Base-by-base conservation (phyloP, 2,113 vertebrate species). In the Puffinus mauretanicus region DNA sequence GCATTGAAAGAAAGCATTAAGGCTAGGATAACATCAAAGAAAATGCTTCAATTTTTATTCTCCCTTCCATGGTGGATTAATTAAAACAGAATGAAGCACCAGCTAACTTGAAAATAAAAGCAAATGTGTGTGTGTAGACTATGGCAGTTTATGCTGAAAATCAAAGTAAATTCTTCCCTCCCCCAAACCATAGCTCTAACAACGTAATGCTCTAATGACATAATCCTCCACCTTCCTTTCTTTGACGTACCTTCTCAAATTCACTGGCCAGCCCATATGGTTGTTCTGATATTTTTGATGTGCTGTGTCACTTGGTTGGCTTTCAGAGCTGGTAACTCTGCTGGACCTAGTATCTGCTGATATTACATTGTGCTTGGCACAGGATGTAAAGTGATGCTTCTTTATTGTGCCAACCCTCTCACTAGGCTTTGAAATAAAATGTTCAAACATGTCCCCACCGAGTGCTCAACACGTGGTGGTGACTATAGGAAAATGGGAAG, bases 391-490 rank as follows among this genome's bases (percentile, higher is more conserved):
- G 81, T 44, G 60, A 86, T 94, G 71, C 93, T 96, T 16, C 58
- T 92, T 91, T 88, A 94, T 96, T 96, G 92, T 86, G 83, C 93
- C 86, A 96, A 73, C 54, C 32, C 62, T 97, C 94, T 97, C 86
- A 86, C 71, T 94, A 64, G 91, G 67, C 97, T 97, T 97, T 90
- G 85, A 97, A 98, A 96, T 94, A 94, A 93, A 93, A 97, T 92
- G 90, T 95, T 98, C 70, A 97, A 96, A 87, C 47, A 76, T 27
- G 60, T 95, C 82, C 79, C 91, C 70, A 92, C 81, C 92, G 94
- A 96, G 82, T 6, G 7, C 93, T 94, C 96, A 87, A 83, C 91
- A 82, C 14, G 3, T 96, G 82, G 60, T 92, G 58, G 93, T 95
- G 88, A 90, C 89, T 94, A 21, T 67, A 97, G 90, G 93, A 94